Conservation (phyloP, 1,140 invertebrate species). For the Atta texana region DNA sequence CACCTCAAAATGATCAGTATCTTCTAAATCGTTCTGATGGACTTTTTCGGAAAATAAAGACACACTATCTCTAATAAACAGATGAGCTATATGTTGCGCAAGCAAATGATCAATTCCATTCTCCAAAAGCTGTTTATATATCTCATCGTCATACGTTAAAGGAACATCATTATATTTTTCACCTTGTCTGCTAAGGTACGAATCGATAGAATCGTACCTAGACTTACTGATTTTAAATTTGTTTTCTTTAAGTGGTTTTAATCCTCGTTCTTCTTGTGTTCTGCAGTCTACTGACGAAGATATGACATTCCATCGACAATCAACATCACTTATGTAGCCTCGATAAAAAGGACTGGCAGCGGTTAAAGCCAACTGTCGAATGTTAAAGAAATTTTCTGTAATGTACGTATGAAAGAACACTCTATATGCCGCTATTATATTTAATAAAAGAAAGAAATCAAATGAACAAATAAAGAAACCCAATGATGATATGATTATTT, state of each 20-base stretch:
- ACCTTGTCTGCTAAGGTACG: conserved; percentile 96
- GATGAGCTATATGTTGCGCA: conserved; percentile 98
- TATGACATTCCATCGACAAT: conserved; percentile 99
- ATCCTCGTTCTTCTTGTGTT: conserved; percentile 96
- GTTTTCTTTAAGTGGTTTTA: conserved; percentile 91
- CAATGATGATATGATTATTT: conserved; percentile 33
- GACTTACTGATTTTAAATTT: conserved; percentile 97
- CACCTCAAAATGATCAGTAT: conserved; percentile 99
- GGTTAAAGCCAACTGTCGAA: conserved; percentile 94
- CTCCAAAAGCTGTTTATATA: conserved; percentile 93
- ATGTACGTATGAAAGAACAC: conserved; percentile 73
- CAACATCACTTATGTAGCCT: conserved; percentile 97
- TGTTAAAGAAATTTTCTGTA: conserved; percentile 79
- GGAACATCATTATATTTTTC: conserved; percentile 97
- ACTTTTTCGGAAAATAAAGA: conserved; percentile 98
- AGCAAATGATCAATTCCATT: conserved; percentile 96
- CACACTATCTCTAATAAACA: conserved; percentile 99
- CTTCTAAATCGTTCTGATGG: conserved; percentile 96
- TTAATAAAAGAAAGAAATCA: conserved; percentile 13
- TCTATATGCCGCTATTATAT: conserved; percentile 48
- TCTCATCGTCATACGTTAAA: conserved; percentile 94
- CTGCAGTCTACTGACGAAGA: conserved; percentile 98
- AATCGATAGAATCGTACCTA: conserved; percentile 99
- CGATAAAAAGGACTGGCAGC: conserved; percentile 98
- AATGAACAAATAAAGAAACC: neutral